Evolutionary conservation across 2,888 invertebrate genomes (phyloP).

Genomic region (Coecobrya sp.): DNA sequence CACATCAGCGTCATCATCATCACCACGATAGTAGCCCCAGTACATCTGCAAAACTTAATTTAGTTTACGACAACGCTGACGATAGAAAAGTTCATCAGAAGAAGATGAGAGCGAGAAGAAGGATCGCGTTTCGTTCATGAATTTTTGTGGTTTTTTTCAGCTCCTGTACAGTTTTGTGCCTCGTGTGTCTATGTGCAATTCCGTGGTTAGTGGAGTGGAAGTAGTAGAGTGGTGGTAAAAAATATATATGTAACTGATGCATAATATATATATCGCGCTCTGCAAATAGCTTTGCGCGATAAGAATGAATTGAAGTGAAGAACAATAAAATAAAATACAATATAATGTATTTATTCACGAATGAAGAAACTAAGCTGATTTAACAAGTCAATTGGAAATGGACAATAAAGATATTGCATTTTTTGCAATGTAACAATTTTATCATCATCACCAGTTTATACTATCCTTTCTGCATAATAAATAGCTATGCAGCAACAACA

Average conservation of each 20-base stretch:
- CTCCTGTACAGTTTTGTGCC: background rate
- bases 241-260: background rate
- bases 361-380: background rate
- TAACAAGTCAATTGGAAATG: constrained; percentile 51
- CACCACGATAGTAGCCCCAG: constrained; percentile 45
- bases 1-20: constrained; percentile 8
- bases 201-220: background rate
- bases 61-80: constrained; percentile 66
- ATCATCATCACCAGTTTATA: background rate
- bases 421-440: background rate
- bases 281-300: constrained; percentile 1
- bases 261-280: background rate
- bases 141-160: background rate
- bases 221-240: background rate
- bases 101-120: background rate
- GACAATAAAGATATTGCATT: constrained; percentile 53
- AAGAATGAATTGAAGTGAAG: constrained; percentile 55
- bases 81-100: background rate
- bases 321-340: constrained; percentile 7
- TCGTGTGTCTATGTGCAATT: background rate
- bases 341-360: background rate
- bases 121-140: background rate
- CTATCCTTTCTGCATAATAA: background rate
- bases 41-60: constrained; percentile 69
- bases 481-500: background rate